Evolutionary conservation across 1,140 invertebrate genomes (phyloP).

Genomic region (Halictus rubicundus): DNA sequence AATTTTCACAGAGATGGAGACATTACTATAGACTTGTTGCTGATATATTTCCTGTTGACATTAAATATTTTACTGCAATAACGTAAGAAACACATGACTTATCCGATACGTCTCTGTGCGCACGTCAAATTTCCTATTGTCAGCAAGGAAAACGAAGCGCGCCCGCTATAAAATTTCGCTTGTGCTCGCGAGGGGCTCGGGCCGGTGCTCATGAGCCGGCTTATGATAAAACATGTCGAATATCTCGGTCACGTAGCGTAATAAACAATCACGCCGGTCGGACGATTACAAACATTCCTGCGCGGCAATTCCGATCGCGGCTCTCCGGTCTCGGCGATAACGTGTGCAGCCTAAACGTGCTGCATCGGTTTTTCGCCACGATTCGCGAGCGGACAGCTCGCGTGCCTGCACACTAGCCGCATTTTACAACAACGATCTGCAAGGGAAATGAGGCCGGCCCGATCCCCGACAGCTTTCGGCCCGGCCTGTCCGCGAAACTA

Average conservation of each 20-base stretch:
- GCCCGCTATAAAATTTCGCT: no score
- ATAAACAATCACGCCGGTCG: not conserved
- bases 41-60: no score
- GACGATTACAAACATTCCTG: constrained; percentile 14
- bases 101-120: no score
- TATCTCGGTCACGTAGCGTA: constrained; percentile 19
- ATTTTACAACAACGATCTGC: constrained; percentile 23
- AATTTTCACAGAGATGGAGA: no score
- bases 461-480: not conserved
- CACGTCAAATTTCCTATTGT: no score
- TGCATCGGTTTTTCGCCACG: not conserved
- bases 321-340: not conserved
- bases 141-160: no score
- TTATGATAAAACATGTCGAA: not conserved
- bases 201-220: not conserved
- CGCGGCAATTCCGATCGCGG: constrained; percentile 4
- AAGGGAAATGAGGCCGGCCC: constrained; percentile 15
- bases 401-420: not conserved
- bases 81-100: no score
- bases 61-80: no score
- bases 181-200: not conserved
- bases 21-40: no score
- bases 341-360: not conserved
- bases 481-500: not conserved
- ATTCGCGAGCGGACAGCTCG: not conserved